Percentiles rank a stretch among this genome's conserved stretches.
Evolutionary conservation across 2,797 vertebrate genomes (phyloP).

Genomic region (Pangasius krempfi): DNA sequence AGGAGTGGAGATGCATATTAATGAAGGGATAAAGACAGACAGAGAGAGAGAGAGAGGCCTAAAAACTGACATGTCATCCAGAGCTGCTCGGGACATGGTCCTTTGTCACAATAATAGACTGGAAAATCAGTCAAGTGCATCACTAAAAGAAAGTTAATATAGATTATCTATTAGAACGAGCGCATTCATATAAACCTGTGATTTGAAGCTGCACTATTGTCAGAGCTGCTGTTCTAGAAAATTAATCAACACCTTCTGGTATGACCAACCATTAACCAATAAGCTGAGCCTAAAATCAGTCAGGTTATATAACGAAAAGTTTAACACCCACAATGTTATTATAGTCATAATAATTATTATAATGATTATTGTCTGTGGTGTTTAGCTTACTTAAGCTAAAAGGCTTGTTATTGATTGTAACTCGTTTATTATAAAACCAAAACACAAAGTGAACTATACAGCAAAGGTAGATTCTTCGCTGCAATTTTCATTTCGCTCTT

Average conservation of each 20-base stretch:
- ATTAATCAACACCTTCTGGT: neutral
- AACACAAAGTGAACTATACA: neutral
- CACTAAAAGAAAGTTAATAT: neutral
- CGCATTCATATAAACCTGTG: neutral
- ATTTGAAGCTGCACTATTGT: neutral
- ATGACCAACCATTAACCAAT: neutral
- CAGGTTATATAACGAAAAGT: neutral
- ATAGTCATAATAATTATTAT: neutral
- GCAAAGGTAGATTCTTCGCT: neutral
- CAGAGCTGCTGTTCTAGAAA: neutral
- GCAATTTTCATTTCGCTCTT: neutral
- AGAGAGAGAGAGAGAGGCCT: slow-evolving; percentile 19
- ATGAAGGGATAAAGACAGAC: slow-evolving; percentile 23
- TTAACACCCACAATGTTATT: neutral
- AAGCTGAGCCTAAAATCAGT: neutral
- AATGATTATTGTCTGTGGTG: neutral
- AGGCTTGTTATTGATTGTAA: too few species aligned
- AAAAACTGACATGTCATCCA: slow-evolving; percentile 4
- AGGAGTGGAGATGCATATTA: slow-evolving; percentile 53
- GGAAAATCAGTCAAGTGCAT: neutral
- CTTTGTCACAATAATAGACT: neutral
- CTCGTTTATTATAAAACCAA: too few species aligned
- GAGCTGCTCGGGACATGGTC: neutral
- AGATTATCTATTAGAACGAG: neutral
- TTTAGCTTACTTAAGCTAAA: too few species aligned